These are phyloP conservation scores for Sebastiscus tertius DNA, from an alignment of 2,797 vertebrate species.

Conservation along the genomic window DNA sequence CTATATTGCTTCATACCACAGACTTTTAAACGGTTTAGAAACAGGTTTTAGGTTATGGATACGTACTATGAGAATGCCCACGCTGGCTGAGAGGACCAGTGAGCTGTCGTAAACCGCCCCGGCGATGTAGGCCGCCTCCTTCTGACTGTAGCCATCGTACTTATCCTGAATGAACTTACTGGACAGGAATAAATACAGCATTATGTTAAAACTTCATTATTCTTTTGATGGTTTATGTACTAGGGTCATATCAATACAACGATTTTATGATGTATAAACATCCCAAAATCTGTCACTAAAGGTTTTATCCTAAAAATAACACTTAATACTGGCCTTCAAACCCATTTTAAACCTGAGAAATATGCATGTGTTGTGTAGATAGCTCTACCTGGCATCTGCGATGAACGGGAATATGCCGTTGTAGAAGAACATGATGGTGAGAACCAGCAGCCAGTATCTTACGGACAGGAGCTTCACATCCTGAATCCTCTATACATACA, in stretches of 20 bases:
- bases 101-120: slow-evolving; percentile 87
- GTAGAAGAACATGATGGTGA: slow-evolving; percentile 91
- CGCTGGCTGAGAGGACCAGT: slow-evolving; percentile 83
- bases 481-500: slow-evolving; percentile 79
- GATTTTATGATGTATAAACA: neutral
- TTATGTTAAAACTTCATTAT: neutral
- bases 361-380: neutral
- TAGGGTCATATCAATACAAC: neutral
- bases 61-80: slow-evolving; percentile 87
- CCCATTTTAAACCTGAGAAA: neutral
- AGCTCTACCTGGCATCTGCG: slow-evolving; percentile 84
- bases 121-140: slow-evolving; percentile 82
- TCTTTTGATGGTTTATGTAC: neutral
- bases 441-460: slow-evolving; percentile 87
- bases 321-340: neutral
- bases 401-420: slow-evolving; percentile 87
- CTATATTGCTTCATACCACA: neutral
- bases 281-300: neutral
- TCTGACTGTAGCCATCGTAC: slow-evolving; percentile 86
- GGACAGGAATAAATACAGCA: slow-evolving; percentile 6
- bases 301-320: neutral
- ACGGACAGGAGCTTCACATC: slow-evolving; percentile 81
- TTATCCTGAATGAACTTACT: slow-evolving; percentile 93
- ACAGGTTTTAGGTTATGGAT: neutral
- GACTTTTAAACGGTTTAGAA: neutral